Evolutionary conservation across 2,113 vertebrate species (phyloP).

Genomic region (Nycticryphes semicollaris): DNA sequence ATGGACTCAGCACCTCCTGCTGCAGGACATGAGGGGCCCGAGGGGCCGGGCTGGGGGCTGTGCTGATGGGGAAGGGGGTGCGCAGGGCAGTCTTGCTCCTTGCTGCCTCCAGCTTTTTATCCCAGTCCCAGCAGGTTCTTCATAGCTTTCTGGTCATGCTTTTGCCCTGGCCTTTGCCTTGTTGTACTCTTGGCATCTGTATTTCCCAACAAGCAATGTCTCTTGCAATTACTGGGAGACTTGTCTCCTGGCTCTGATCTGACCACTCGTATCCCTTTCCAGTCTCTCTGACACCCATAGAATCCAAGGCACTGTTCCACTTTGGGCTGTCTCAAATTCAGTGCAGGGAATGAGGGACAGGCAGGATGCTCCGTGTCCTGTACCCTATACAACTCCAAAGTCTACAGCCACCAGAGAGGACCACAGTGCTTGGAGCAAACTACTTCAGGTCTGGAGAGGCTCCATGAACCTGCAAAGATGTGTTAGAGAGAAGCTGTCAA

Average conservation of each 20-base stretch:
- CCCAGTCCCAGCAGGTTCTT: neutral
- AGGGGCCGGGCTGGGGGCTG: neutral
- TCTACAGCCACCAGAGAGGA: neutral
- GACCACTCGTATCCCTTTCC: neutral
- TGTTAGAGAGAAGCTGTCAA: slow-evolving; percentile 41
- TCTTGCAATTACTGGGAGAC: neutral
- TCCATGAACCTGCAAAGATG: neutral
- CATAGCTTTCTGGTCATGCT: neutral
- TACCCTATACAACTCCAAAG: neutral
- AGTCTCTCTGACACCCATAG: neutral
- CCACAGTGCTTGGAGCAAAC: neutral
- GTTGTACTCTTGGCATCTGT: neutral
- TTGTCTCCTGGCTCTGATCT: neutral
- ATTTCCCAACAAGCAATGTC: neutral
- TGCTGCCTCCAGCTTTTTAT: neutral
- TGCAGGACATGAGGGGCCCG: rapidly evolving
- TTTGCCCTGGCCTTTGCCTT: neutral
- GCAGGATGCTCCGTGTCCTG: neutral
- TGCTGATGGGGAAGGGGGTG: rapidly evolving
- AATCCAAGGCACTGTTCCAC: neutral
- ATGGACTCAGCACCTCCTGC: neutral
- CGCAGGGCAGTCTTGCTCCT: neutral
- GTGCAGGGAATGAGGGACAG: neutral
- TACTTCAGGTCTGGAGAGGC: neutral
- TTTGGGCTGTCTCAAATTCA: neutral